Evolutionary conservation across 1,140 invertebrate genomes (phyloP), one percentile per base, ranked within the genome.

Genomic region (Helicoverpa armigera): DNA sequence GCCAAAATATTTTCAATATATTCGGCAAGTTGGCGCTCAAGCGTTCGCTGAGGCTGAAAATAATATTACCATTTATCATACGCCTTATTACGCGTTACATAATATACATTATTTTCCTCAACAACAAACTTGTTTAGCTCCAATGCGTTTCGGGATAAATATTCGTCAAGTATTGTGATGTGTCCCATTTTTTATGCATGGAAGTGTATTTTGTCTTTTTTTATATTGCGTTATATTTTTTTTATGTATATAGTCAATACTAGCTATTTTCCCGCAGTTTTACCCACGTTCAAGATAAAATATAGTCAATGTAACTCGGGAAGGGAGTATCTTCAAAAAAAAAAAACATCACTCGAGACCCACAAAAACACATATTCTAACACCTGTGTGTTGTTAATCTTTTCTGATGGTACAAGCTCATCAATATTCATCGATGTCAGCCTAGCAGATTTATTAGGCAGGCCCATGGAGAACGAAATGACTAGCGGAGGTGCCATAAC

Each of bases 371-470:
- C 29, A 60, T 51, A 61, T 14, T 61, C 13, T 18, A 43, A 56
- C 14, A 78, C 29, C 18, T n/a, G 1, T 13, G n/a, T 48, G 18
- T 3, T 48, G 48, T 79, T 35, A 53, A 61, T 51, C 43, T 80
- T 63, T 80, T 80, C 78, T 18, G 70, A 74, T 48, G 70, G 2
- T 72, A 23, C 23, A 7, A 13, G 13, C 79, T 74, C 82, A 83
- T 83, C 82, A 81, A 83, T 83, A 83, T 81, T 83, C 82, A 83
- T 83, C 51, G 79, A 23, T 70, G 82, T 83, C 82, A 65, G 54
- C 35, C 12, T 5, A 4, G 67, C 50, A 74, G 82, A 83, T 83
- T 83, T 83, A 83, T 83, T 83, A 83, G 72, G 14, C 58, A 51
- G 50, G 23, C 23, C 23, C 23, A 23, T 23, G 23, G 23, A 23